Base-by-base conservation (phyloP, 2,113 vertebrate genomes). In the Nothocercus nigrocapillus region DNA sequence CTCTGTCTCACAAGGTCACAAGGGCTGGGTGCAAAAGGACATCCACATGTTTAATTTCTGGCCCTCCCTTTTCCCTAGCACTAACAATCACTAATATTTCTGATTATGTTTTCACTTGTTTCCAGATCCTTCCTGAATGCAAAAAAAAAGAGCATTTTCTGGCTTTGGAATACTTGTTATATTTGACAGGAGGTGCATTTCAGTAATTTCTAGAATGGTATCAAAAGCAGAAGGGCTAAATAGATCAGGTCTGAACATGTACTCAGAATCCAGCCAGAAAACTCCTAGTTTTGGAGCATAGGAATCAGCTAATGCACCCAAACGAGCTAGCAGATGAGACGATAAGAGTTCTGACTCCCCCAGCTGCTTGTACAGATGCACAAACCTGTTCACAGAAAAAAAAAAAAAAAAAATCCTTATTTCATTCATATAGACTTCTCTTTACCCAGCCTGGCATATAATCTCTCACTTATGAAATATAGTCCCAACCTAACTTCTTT, bases 321-420 rank as follows among this genome's bases (percentile, higher is more conserved):
- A 53, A 25, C 32, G 62, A 47, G 10, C 44, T 53, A 45, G 62
- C 24, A 53, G 73, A 16, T 1, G 5, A 7, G 15, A 25, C 32
- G 16, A 56, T 38, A 21, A n/a, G 9, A 40, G 21, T 38, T 44
- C 27, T 45, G 63, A 45, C 64, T 47, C 80, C n/a, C 21, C 28
- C n/a, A 70, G 38, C 38, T 15, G 7, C 28, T 2, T 53, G 20
- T 34, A 74, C 12, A 13, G 1, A 0, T 9, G 30, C 38, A 51
- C 30, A 12, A 74, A 30, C 13, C 36, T 27, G 44, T 61, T n/a
- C 1, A 1, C 12, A 61, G 18, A 2, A 1, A 21, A 44, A 44
- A 44, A 44, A 44, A 44, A 44, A 44, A 44, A n/a, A n/a, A n/a
- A n/a, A n/a, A n/a, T 44, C 42, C 42, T 44, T 44, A 44, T 44